Conservation (phyloP, 2,113 vertebrate genomes). For the Marcusenius ussheri region DNA sequence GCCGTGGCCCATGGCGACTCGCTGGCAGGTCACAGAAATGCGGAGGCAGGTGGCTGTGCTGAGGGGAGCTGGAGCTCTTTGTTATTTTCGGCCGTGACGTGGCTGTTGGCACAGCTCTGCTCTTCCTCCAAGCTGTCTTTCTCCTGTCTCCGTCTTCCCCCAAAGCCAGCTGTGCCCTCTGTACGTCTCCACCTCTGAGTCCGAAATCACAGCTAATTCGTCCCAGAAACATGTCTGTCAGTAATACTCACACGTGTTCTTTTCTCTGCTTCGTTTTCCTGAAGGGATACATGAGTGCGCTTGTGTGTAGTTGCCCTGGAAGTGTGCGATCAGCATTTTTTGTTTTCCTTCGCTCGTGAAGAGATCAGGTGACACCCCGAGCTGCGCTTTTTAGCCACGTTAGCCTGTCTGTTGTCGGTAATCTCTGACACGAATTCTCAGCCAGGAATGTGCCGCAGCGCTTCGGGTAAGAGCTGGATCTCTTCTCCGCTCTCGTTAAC, state of each 20-base stretch:
- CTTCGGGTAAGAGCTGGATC: neutral
- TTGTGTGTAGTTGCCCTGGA: neutral
- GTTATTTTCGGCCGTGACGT: neutral
- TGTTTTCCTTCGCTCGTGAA: neutral
- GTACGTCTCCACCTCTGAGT: neutral
- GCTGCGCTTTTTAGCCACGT: neutral
- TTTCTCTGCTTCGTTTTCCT: conserved; percentile 13
- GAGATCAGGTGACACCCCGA: conserved; percentile 13
- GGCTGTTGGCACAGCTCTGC: neutral
- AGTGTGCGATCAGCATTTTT: neutral
- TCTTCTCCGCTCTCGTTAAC: neutral
- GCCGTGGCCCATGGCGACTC: conserved; percentile 1
- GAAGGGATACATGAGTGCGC: neutral
- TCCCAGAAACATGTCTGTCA: conserved; percentile 19
- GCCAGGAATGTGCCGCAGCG: neutral
- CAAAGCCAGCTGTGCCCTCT: neutral
- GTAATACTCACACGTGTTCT: conserved; percentile 18
- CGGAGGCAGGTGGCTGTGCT: conserved; percentile 29
- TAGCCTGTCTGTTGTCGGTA: neutral
- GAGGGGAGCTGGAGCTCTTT: conserved; percentile 16
- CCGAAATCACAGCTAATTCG: conserved; percentile 21
- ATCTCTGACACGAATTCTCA: neutral
- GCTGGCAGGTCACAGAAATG: conserved; percentile 33
- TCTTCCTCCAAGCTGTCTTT: neutral
- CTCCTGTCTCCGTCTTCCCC: neutral